These are phyloP conservation scores for Coptodon rendalli DNA, from an alignment of 2,113 vertebrate genomes.

Conservation along the genomic window DNA sequence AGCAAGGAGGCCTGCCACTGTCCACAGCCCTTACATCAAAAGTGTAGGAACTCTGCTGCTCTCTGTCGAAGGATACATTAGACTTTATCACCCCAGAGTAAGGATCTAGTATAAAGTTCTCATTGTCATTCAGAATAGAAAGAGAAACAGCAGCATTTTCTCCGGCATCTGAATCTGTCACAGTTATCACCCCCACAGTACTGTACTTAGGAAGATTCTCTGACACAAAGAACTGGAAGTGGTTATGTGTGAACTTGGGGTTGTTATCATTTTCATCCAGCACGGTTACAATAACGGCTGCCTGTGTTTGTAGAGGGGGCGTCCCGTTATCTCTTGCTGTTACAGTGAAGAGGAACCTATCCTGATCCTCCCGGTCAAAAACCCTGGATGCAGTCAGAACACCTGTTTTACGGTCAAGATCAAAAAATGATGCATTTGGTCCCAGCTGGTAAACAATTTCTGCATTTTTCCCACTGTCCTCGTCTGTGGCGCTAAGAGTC, in stretches of 20 bases:
- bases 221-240: slow-evolving; percentile 98
- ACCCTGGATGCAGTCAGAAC: slow-evolving; percentile 95
- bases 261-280: slow-evolving; percentile 98
- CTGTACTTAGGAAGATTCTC: slow-evolving; percentile 98
- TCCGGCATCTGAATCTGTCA: slow-evolving; percentile 93
- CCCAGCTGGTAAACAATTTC: slow-evolving; percentile 99
- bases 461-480: slow-evolving; percentile 97
- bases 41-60: slow-evolving; percentile 97
- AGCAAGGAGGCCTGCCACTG: slow-evolving; percentile 87
- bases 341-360: slow-evolving; percentile 94
- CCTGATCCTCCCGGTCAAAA: slow-evolving; percentile 96
- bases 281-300: slow-evolving; percentile 94
- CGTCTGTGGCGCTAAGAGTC: slow-evolving; percentile 93
- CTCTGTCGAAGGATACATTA: slow-evolving; percentile 95
- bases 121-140: slow-evolving; percentile 93
- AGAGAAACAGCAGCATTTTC: slow-evolving; percentile 95
- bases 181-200: slow-evolving; percentile 96
- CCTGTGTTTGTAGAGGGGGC: slow-evolving; percentile 93
- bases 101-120: slow-evolving; percentile 95
- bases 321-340: slow-evolving; percentile 97
- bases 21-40: slow-evolving; percentile 96
- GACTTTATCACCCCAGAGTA: slow-evolving; percentile 97
- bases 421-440: slow-evolving; percentile 97
- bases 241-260: slow-evolving; percentile 98
- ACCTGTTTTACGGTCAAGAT: slow-evolving; percentile 95